Evolutionary conservation across 2,888 invertebrate genomes (phyloP), one percentile per base, ranked within the genome.

Genomic region (Parasteatoda lunata): DNA sequence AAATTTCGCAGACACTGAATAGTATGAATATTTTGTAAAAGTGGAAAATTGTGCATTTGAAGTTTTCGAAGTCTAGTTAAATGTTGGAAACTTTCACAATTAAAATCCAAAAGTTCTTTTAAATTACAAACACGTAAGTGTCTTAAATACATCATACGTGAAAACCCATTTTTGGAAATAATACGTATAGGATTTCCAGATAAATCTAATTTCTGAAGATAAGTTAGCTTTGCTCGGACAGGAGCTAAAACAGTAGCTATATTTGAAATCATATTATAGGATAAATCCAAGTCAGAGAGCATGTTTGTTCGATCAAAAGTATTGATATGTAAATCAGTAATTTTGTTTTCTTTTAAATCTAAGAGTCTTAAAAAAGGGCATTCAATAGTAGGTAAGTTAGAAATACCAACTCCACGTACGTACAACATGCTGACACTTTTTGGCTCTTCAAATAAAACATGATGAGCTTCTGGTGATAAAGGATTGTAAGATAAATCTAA

Each of bases 401-500:
- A 90, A 54, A 97, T 95, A 11, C 96, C 95, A 4, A 96, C 96
- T 9, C 95, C 95, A 0, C 97, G 96, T 77, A 97, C 92, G 92
- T 96, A 96, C 13, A 97, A 92, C 84, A 95, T 95, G 66, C 92
- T 89, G 0, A 96, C 95, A 0, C 97, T 96, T 93, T 97, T 97
- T 0, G 97, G 97, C 91, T 97, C 97, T 51, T 95, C 95, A 1
- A 97, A 92, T 80, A 97, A 94, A 91, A 95, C 96, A 71, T 92
- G 93, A 0, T 97, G 93, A 0, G 97, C 94, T 90, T 95, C 95
- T 79, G 94, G 93, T 2, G 95, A 95, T 1, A 97, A 91, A 0
- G 97, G 96, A 93, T 97, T 97, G 89, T 94, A 95, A 3, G 96
- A 96, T 9, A 97, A 92, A 92, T 97, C 97, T 8, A 97, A 92